Evolutionary conservation across 2,888 invertebrate genomes (phyloP).

Genomic region (Brachyptera putata): DNA sequence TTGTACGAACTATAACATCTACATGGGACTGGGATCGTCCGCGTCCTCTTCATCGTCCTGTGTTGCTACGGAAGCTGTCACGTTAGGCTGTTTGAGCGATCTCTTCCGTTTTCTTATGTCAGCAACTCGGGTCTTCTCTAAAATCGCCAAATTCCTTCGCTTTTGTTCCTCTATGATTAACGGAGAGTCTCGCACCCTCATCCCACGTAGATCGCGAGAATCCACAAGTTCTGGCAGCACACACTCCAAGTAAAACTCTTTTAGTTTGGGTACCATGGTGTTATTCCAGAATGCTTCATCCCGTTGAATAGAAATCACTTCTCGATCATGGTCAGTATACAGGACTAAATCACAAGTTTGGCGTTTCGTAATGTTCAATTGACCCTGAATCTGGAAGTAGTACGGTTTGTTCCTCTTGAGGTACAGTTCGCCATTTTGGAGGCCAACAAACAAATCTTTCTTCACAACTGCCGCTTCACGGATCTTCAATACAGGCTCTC

Average conservation of each 20-base stretch:
- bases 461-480: background rate
- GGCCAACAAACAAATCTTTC: background rate
- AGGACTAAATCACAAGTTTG: background rate
- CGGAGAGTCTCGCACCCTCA: background rate
- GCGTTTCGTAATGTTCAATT: background rate
- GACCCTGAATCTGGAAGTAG: constrained; percentile 1
- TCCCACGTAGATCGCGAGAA: background rate
- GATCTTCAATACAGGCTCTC: background rate
- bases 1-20: too few relatives aligned
- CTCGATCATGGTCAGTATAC: background rate
- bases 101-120: too few relatives aligned
- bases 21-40: too few relatives aligned
- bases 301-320: background rate
- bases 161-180: background rate
- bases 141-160: too few relatives aligned
- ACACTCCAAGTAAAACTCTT: background rate
- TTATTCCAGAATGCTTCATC: background rate
- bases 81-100: too few relatives aligned
- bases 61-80: too few relatives aligned
- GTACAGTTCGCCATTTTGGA: background rate
- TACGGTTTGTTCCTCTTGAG: background rate
- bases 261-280: background rate
- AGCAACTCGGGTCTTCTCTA: too few relatives aligned
- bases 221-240: background rate
- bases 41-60: too few relatives aligned